Conservation (phyloP, 64 coral and sea anemone species). For the Montipora efflorescens region DNA sequence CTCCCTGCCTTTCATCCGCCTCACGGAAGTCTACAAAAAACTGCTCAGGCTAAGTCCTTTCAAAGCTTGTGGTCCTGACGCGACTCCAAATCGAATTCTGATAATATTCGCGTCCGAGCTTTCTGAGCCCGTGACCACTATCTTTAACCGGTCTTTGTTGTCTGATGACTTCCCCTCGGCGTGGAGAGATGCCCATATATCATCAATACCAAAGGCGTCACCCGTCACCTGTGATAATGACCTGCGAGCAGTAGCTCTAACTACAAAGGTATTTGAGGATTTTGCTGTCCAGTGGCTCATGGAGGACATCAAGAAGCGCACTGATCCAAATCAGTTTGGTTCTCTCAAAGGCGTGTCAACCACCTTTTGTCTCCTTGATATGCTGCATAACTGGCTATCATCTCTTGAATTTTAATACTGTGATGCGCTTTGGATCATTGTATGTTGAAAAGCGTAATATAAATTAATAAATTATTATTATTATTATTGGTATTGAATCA, state of each 20-base stretch:
- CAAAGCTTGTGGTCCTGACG: neutral
- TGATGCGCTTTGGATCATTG: no score
- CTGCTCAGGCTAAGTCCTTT: neutral
- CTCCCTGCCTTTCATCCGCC: no score
- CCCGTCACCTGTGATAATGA: constrained; percentile 3
- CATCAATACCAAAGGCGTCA: no score
- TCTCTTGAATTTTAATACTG: no score
- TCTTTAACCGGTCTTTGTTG: constrained; percentile 28
- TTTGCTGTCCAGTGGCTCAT: constrained; percentile 51
- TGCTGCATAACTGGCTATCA: constrained; percentile 39
- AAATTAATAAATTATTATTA: no score
- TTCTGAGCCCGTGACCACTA: constrained; percentile 13
- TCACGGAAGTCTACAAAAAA: neutral
- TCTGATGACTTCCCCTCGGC: neutral
- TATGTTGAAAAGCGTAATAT: no score
- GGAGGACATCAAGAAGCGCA: constrained; percentile 6
- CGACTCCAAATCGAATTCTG: constrained; percentile 11
- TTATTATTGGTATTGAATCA: no score
- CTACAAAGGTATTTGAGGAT: constrained; percentile 48
- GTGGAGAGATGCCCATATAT: no score
- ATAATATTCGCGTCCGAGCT: constrained; percentile 17
- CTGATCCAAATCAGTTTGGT: constrained; percentile 17
- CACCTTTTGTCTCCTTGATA: neutral
- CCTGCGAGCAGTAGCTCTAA: neutral
- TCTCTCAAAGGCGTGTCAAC: constrained; percentile 39